Evolutionary conservation across 2,888 invertebrate genomes (phyloP).

Genomic region (Neria commutata): DNA sequence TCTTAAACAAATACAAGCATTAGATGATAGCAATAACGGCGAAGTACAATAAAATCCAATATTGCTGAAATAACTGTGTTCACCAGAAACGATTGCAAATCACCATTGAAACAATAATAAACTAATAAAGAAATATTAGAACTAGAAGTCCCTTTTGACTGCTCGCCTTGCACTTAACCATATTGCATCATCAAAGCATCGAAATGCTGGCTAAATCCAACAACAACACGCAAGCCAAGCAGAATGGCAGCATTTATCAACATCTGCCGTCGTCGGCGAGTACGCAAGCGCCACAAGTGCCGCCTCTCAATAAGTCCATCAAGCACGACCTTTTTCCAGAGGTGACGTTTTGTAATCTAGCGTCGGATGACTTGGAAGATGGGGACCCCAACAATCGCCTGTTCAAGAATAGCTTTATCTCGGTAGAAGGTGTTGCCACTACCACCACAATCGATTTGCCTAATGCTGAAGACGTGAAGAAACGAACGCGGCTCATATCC

Average conservation of each 20-base stretch:
- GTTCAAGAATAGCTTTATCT: slow-evolving; percentile 44
- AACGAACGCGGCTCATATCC: slow-evolving; percentile 56
- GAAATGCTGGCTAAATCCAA: slow-evolving; percentile 24
- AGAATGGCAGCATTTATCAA: slow-evolving; percentile 43
- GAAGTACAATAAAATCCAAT: not conserved
- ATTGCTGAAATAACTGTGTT: not conserved
- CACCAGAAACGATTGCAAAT: not conserved
- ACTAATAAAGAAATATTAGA: not conserved
- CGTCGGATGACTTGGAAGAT: slow-evolving; percentile 45
- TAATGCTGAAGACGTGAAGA: slow-evolving; percentile 39
- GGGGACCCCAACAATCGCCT: slow-evolving; percentile 35
- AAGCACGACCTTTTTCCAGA: slow-evolving; percentile 59
- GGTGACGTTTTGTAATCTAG: slow-evolving; percentile 60
- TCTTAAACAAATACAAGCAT: not conserved
- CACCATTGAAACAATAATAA: not conserved
- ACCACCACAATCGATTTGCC: slow-evolving; percentile 33
- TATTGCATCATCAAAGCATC: slow-evolving; percentile 18
- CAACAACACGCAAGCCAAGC: slow-evolving; percentile 26
- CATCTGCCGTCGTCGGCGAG: slow-evolving; percentile 22
- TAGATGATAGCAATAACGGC: not conserved
- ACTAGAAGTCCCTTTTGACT: not conserved
- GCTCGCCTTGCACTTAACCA: not conserved
- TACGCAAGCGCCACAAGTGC: slow-evolving; percentile 38
- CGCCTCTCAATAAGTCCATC: slow-evolving; percentile 49
- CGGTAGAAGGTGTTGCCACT: slow-evolving; percentile 36